phyloP scores from a whole-genome alignment of 1,140 invertebrate species.

The Tetragonula clypearis region DNA sequence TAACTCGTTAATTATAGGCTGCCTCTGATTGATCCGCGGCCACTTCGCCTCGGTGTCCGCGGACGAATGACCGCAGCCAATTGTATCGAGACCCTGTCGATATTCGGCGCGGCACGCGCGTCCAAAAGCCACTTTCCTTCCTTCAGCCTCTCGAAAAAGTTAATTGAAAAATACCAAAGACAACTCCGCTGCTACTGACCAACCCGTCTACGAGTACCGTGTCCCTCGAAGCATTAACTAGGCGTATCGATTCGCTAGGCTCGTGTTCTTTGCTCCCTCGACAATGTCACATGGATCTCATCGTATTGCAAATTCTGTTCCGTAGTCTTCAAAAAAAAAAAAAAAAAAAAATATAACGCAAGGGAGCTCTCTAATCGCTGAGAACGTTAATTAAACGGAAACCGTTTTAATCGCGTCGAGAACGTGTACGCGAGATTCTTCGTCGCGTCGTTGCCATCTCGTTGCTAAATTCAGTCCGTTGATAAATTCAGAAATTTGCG shows the following conservation, averaged over 20 bases:
- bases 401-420: not conserved
- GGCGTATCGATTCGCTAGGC: not conserved
- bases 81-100: constrained; percentile 74
- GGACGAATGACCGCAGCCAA: constrained; percentile 35
- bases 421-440: not conserved
- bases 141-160: constrained; percentile 67
- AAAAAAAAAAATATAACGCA: not conserved
- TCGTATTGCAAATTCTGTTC: not conserved
- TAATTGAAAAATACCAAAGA: constrained; percentile 77
- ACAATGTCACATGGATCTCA: not conserved
- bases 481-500: not conserved
- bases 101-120: constrained; percentile 74
- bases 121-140: constrained; percentile 28
- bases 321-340: too few relatives aligned
- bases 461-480: too few relatives aligned
- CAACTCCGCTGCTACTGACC: not conserved
- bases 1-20: constrained; percentile 82
- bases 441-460: constrained; percentile 16
- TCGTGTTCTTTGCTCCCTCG: not conserved
- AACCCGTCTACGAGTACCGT: not conserved
- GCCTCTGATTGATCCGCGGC: constrained; percentile 80
- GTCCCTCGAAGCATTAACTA: not conserved
- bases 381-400: not conserved
- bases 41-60: constrained; percentile 59
- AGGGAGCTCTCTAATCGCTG: not conserved